Conservation (phyloP, 2,888 invertebrate species). For the Halocaridina rubra region DNA sequence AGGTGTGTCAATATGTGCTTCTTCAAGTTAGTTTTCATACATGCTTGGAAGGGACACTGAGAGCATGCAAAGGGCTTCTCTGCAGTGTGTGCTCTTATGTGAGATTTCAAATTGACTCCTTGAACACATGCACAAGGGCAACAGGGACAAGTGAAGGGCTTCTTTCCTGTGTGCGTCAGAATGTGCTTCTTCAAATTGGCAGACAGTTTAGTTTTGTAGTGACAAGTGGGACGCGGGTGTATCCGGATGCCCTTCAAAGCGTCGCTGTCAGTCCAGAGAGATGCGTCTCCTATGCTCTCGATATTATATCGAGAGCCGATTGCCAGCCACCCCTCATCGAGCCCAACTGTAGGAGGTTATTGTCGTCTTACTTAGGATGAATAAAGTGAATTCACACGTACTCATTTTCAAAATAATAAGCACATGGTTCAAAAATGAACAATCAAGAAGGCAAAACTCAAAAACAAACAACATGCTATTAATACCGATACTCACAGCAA, state of each 20-base stretch:
- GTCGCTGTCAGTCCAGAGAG: no score
- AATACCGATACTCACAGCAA: no score
- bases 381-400: no score
- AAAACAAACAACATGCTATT: no score
- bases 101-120: constrained; percentile 27
- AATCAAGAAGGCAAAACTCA: no score
- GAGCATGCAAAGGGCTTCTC: constrained; percentile 2
- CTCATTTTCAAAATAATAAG: no score
- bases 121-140: constrained; percentile 38
- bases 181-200: constrained; percentile 33
- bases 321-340: no score
- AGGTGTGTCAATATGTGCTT: not conserved
- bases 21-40: not conserved
- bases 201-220: constrained; percentile 45
- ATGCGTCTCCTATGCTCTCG: no score
- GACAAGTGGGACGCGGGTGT: constrained; percentile 36
- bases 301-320: no score
- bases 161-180: constrained; percentile 44
- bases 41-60: not conserved
- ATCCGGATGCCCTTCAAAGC: constrained; percentile 13
- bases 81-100: constrained; percentile 10
- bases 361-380: no score
- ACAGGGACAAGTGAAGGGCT: constrained; percentile 35
- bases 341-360: no score
- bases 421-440: no score